Percentiles rank a stretch among this genome's conserved stretches.
phyloP scores from a whole-genome alignment of 2,113 vertebrate species.

The Neolamprologus kungweensis region DNA sequence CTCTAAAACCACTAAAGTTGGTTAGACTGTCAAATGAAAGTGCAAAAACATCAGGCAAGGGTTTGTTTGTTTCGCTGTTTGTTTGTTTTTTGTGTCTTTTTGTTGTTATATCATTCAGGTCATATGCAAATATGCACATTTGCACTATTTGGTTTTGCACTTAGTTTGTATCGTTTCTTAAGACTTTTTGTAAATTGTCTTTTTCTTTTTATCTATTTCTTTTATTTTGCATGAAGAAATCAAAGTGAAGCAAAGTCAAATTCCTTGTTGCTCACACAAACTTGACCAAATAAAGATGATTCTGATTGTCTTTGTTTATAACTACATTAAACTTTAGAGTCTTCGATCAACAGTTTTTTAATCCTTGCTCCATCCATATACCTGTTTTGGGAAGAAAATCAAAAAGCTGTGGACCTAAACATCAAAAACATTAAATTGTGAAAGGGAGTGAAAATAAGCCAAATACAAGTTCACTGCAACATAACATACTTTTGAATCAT shows the following conservation, averaged over 20 bases:
- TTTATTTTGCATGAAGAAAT: background rate
- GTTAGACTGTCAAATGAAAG: background rate
- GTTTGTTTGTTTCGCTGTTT: background rate
- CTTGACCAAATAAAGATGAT: background rate
- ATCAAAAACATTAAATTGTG: background rate
- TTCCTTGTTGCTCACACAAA: background rate
- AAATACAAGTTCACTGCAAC: accelerated
- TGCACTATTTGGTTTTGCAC: background rate
- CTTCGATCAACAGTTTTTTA: background rate
- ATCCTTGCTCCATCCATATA: accelerated
- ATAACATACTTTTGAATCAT: background rate
- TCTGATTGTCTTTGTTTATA: background rate
- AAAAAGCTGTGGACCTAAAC: background rate
- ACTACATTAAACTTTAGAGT: background rate
- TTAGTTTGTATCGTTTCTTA: background rate
- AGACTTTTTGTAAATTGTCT: background rate
- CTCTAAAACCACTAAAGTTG: background rate
- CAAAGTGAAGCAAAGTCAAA: background rate
- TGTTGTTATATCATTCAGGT: background rate
- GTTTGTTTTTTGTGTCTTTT: background rate
- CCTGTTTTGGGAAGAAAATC: background rate
- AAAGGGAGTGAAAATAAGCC: background rate
- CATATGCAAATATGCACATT: background rate
- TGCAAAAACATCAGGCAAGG: background rate
- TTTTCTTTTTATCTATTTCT: background rate